phyloP scores from a whole-genome alignment of 2,113 vertebrate genomes.

The Echinops telfairi region DNA sequence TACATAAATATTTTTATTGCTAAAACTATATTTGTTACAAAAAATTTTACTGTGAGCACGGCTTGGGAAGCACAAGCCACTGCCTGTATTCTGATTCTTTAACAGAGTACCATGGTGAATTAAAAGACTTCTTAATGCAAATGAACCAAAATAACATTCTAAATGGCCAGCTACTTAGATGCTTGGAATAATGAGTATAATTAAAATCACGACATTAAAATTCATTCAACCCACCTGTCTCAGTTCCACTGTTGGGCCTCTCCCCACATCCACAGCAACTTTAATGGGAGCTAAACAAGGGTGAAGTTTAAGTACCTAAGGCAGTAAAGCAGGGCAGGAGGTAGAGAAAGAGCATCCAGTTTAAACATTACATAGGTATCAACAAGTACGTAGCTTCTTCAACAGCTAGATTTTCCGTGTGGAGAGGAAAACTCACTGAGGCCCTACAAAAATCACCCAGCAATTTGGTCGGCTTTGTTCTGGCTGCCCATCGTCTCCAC shows the following conservation, averaged over 20 bases:
- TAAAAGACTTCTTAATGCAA: slow-evolving; percentile 2
- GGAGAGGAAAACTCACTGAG: slow-evolving; percentile 35
- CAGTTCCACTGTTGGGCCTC: slow-evolving; percentile 91
- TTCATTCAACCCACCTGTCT: slow-evolving; percentile 90
- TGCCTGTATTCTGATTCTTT: not conserved
- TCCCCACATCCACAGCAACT: slow-evolving; percentile 93
- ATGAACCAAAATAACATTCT: slow-evolving; percentile 50
- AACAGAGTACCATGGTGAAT: not conserved
- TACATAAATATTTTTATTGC: slow-evolving; percentile 5
- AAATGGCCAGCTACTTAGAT: not conserved
- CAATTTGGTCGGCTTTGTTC: no score
- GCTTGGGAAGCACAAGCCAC: slow-evolving; percentile 9
- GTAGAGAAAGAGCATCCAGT: not conserved
- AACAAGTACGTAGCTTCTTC: not conserved
- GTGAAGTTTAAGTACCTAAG: slow-evolving; percentile 96
- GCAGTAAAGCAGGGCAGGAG: slow-evolving; percentile 43
- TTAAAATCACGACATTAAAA: slow-evolving; percentile 49
- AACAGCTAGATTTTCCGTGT: not conserved
- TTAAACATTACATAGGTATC: not conserved
- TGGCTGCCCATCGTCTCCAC: not conserved
- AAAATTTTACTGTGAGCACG: not conserved
- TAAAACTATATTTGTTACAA: not conserved
- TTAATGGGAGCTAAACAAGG: slow-evolving; percentile 94
- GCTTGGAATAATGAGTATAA: not conserved
- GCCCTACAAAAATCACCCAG: not conserved